These are phyloP conservation scores for Sogatella furcifera DNA, from an alignment of 1,140 invertebrate species.

Conservation along the genomic window DNA sequence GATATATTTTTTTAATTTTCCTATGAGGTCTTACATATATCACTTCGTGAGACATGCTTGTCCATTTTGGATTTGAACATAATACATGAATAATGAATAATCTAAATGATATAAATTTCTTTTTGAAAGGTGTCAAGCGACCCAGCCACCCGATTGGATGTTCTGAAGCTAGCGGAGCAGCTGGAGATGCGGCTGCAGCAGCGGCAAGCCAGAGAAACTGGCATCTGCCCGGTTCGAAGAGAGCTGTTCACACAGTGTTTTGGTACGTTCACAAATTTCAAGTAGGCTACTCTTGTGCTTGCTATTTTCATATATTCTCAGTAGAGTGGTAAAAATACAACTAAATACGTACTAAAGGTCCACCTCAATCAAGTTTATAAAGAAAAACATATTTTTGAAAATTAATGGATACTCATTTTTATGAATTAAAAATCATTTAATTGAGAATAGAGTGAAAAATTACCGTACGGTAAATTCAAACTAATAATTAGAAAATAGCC, in stretches of 20 bases:
- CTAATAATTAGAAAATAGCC: no score
- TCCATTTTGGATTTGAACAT: not conserved
- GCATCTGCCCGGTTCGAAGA: constrained; percentile 88
- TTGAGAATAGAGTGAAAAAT: no score
- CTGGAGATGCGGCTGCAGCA: constrained; percentile 84
- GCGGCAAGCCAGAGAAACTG: constrained; percentile 86
- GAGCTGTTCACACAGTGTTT: constrained; percentile 96
- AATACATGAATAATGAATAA: no score
- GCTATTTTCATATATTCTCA: no score
- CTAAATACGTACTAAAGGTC: no score
- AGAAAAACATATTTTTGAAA: no score
- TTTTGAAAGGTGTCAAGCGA: constrained; percentile 70
- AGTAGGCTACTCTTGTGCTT: no score
- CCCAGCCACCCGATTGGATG: constrained; percentile 88
- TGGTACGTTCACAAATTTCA: constrained; percentile 50
- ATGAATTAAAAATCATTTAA: no score
- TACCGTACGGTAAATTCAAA: no score
- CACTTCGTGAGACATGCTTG: not conserved
- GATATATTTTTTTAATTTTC: not conserved
- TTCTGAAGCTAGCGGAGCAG: constrained; percentile 91
- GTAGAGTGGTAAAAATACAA: no score
- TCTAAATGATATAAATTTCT: not conserved
- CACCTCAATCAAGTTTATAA: no score
- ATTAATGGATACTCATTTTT: no score
- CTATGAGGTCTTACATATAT: not conserved